These are phyloP conservation scores for Venustaconcha ellipsiformis DNA, from an alignment of 1,140 invertebrate species.

Conservation along the genomic window DNA sequence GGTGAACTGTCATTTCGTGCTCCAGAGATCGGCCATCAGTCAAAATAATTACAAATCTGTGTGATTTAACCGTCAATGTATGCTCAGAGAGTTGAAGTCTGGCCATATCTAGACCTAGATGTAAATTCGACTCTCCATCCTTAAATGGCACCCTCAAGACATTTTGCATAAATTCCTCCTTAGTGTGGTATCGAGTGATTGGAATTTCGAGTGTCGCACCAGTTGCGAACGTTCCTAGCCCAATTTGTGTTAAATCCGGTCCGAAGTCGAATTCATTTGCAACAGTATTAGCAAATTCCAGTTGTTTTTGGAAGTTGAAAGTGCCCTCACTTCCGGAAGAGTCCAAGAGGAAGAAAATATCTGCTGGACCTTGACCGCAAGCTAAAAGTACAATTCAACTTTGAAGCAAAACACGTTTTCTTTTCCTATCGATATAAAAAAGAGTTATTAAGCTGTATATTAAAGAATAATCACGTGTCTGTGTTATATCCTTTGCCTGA, in stretches of 20 bases:
- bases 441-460: too few species aligned
- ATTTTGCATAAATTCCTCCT: constrained; percentile 12
- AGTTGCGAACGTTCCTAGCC: constrained; percentile 20
- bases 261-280: constrained; percentile 27
- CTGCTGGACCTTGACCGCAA: constrained; percentile 43
- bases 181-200: constrained; percentile 13
- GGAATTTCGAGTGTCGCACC: constrained; percentile 1
- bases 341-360: constrained; percentile 41
- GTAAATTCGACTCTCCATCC: not conserved
- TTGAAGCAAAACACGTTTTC: not conserved
- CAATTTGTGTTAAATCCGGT: not conserved
- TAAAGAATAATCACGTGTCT: too few species aligned
- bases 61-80: too few species aligned
- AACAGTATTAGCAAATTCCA: constrained; percentile 25
- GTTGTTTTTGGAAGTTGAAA: constrained; percentile 12
- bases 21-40: constrained; percentile 42
- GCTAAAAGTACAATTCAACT: not conserved
- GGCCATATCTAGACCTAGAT: too few species aligned
- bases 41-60: constrained; percentile 22
- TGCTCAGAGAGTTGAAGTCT: too few species aligned
- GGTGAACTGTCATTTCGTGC: constrained; percentile 4
- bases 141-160: constrained; percentile 17
- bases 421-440: not conserved
- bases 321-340: constrained; percentile 30
- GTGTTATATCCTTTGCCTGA: too few species aligned